phyloP scores from a whole-genome alignment of 2,888 invertebrate species.

The Dicycla oo region DNA sequence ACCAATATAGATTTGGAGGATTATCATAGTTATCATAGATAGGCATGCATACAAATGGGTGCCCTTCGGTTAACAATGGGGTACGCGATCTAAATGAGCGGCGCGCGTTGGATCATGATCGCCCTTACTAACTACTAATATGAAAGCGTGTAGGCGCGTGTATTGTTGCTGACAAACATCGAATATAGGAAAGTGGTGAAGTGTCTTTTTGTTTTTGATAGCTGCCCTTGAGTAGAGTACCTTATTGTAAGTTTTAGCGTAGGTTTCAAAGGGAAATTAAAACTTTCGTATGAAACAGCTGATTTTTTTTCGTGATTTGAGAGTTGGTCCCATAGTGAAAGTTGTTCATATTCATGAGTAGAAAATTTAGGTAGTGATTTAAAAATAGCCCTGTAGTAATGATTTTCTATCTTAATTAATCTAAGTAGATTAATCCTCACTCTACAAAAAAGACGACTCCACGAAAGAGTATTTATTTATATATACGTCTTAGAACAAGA shows the following conservation, averaged over 20 bases:
- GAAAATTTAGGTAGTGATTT: too few species aligned
- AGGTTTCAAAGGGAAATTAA: too few species aligned
- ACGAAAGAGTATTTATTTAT: not conserved
- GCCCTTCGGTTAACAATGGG: slow-evolving; percentile 68
- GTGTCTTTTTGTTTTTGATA: not conserved
- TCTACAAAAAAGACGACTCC: not conserved
- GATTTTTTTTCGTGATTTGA: too few species aligned
- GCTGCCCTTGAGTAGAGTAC: not conserved
- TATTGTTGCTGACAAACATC: slow-evolving; percentile 41
- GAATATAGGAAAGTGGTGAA: not conserved
- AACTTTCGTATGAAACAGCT: too few species aligned
- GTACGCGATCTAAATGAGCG: slow-evolving; percentile 67
- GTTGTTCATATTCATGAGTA: too few species aligned
- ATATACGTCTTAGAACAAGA: not conserved
- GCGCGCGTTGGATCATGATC: slow-evolving; percentile 65
- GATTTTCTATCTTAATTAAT: too few species aligned
- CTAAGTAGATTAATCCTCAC: too few species aligned
- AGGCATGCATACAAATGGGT: slow-evolving; percentile 72
- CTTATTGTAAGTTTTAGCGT: too few species aligned
- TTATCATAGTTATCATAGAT: slow-evolving; percentile 65
- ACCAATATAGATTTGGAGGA: slow-evolving; percentile 71
- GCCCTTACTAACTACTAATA: slow-evolving; percentile 69
- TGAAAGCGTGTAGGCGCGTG: slow-evolving; percentile 47
- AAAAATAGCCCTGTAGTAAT: too few species aligned
- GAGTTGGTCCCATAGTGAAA: too few species aligned